These are phyloP conservation scores for Zaprionus bogoriensis DNA, from an alignment of 2,888 invertebrate species.

Conservation along the genomic window DNA sequence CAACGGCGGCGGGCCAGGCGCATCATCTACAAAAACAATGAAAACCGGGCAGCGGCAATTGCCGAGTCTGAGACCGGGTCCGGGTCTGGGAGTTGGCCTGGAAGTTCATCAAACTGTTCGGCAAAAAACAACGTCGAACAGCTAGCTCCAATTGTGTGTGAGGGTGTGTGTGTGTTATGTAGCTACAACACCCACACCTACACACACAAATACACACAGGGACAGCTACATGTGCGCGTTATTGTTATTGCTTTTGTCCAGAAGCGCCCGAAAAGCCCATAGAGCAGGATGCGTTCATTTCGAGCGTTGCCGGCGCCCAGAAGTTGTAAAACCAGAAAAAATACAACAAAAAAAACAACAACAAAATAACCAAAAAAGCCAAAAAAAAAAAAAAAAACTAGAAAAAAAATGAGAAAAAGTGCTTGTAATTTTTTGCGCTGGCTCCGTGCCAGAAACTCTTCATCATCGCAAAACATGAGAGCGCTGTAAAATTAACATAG, in stretches of 20 bases:
- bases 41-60: constrained; percentile 61
- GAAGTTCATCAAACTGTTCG: constrained; percentile 68
- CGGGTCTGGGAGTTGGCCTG: constrained; percentile 33
- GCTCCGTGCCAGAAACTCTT: constrained; percentile 66
- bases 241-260: constrained; percentile 73
- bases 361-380: constrained; percentile 7
- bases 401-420: constrained; percentile 12
- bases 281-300: constrained; percentile 58
- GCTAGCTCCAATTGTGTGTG: constrained; percentile 28
- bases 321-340: constrained; percentile 27
- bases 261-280: constrained; percentile 42
- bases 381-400: not conserved
- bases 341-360: constrained; percentile 6
- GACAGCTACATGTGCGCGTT: constrained; percentile 59
- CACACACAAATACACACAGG: constrained; percentile 6
- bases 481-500: constrained; percentile 52
- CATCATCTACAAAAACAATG: constrained; percentile 70
- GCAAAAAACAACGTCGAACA: constrained; percentile 20
- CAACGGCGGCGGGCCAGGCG: constrained; percentile 20
- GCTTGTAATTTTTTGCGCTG: constrained; percentile 42
- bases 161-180: too few relatives aligned
- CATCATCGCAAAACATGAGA: constrained; percentile 74
- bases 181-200: constrained; percentile 17
- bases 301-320: constrained; percentile 30
- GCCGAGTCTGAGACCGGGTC: constrained; percentile 10